These are phyloP conservation scores for Euthynnus affinis DNA, from an alignment of 2,797 vertebrate species.

Conservation along the genomic window DNA sequence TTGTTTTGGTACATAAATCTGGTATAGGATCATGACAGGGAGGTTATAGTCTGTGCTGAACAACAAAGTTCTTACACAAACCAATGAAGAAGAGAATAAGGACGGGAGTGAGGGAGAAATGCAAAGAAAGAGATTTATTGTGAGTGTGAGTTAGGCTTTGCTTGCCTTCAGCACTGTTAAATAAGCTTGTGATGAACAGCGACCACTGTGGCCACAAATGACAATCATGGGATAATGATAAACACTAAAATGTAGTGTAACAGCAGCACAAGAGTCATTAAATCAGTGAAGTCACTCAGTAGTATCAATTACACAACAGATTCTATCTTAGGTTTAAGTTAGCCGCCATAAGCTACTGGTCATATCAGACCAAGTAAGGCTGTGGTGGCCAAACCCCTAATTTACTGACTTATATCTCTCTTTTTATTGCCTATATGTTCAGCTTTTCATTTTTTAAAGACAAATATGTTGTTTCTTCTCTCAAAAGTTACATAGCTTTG, in stretches of 20 bases:
- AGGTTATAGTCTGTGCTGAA: slow-evolving; percentile 40
- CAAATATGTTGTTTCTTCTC: too few species aligned
- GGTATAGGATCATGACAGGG: slow-evolving; percentile 8
- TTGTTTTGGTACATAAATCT: slow-evolving; percentile 47
- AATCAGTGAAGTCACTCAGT: background rate
- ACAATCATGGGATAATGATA: background rate
- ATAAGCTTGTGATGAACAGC: slow-evolving; percentile 14
- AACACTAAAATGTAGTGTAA: background rate
- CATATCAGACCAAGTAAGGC: background rate
- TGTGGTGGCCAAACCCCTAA: background rate
- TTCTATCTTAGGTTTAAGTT: background rate
- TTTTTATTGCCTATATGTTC: background rate
- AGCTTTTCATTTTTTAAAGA: too few species aligned
- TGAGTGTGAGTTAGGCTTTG: slow-evolving; percentile 40
- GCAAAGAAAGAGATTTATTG: slow-evolving; percentile 29
- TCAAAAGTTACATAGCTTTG: too few species aligned
- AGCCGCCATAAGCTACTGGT: background rate
- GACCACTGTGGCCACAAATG: background rate
- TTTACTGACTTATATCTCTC: background rate
- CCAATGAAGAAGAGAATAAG: slow-evolving; percentile 1
- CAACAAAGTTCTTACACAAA: slow-evolving; percentile 37
- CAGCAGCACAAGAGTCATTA: background rate
- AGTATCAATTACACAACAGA: background rate
- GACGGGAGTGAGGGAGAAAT: slow-evolving; percentile 9
- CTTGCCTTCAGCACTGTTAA: slow-evolving; percentile 7